Base-by-base conservation (phyloP, 2,888 invertebrate genomes). In the Eremobia ochroleuca region DNA sequence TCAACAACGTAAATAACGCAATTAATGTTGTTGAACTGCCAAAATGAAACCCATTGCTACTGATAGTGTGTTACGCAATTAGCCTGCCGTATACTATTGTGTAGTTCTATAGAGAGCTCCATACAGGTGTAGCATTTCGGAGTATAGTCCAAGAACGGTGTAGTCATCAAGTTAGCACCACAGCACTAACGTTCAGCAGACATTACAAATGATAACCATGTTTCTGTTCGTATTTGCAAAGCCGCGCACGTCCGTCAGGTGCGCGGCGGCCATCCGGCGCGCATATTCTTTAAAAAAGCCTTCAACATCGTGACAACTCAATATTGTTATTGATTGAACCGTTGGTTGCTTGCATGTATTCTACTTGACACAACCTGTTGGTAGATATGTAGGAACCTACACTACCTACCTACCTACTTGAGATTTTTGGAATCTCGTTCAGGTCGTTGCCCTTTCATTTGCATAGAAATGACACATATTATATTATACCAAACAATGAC, bases 241-340 rank as follows among this genome's bases (percentile, higher is more conserved):
- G 85, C 93, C 46, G 77, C 75, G 88, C 93, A 93, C 93, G 93
- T 93, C 86, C 88, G 71, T 77, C 71, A 89, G 88, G 86, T 87
- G 89, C 87, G 90, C 89, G 86, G 81, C 81, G 81, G 85, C 90
- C 92, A 92, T 93, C 93, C 93, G 93, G 91, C 90, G 87, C 88
- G 87, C 89, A 88, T 90, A 91, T 90, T 89, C 89, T 85, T 87
- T 85, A 82, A 87, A 84, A 82, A 81, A 72, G 65, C 80, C 85
- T 83, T 86, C 89, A 86, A 90, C 89, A 86, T 88, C 89, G 86
- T 87, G 84, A 90, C 87, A 87, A 89, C 88, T 90, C 89, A 90
- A 91, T 90, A 90, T 89, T 89, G 83, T 88, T 90, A 90, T 88
- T 90, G 90, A 91, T 87, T 88, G 85, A 81, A 83, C 85, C 86